Conservation (phyloP, 2,797 vertebrate genomes). For the Arnoldichthys spilopterus region DNA sequence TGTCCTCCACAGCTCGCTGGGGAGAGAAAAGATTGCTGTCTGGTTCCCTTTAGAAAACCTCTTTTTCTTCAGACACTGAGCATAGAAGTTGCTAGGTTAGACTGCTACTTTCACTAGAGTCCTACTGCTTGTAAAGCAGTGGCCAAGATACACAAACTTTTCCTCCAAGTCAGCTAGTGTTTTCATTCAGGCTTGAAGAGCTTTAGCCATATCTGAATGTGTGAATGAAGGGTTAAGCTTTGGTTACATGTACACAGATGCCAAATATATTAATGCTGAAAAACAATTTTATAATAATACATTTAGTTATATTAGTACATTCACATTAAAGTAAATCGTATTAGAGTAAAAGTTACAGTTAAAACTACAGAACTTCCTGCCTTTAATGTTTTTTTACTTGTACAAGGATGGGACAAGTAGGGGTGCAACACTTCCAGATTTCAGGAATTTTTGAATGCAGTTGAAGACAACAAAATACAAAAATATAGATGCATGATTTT, state of each 20-base stretch:
- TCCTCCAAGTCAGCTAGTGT: not conserved
- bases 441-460: too few relatives aligned
- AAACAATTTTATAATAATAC: not conserved
- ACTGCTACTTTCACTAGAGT: constrained; percentile 20
- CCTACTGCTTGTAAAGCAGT: not conserved
- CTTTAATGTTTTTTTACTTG: too few relatives aligned
- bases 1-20: constrained; percentile 71
- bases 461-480: too few relatives aligned
- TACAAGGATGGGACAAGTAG: too few relatives aligned
- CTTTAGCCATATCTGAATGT: not conserved
- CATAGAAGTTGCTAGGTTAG: constrained; percentile 8
- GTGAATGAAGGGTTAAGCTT: not conserved
- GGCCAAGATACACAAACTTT: not conserved
- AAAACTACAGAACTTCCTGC: too few relatives aligned
- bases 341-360: too few relatives aligned
- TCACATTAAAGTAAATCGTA: not conserved
- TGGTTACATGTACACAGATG: not conserved
- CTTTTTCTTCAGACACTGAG: constrained; percentile 53
- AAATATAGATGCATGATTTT: too few relatives aligned
- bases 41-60: constrained; percentile 63
- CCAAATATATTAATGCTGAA: not conserved
- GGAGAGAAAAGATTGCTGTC: constrained; percentile 71
- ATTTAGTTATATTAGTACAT: too few relatives aligned
- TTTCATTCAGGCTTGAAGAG: not conserved
- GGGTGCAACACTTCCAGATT: too few relatives aligned